phyloP scores from a whole-genome alignment of 2,113 vertebrate genomes.

The Scytalopus superciliaris region DNA sequence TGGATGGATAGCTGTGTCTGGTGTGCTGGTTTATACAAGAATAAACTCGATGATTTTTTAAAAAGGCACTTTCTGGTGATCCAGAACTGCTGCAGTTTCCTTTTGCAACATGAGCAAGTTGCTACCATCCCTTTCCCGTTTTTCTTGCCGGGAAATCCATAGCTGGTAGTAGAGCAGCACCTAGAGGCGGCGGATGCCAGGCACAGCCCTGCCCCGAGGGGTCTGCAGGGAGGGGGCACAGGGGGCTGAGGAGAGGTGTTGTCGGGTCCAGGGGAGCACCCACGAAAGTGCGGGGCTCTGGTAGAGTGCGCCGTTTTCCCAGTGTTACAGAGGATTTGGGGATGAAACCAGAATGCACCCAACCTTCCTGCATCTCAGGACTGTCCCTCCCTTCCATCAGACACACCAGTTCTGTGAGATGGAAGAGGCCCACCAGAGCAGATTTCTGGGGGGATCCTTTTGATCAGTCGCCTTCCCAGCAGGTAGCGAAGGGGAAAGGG shows the following conservation, averaged over 20 bases:
- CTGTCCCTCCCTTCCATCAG: rapidly evolving
- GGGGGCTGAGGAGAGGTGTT: not conserved
- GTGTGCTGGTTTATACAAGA: not conserved
- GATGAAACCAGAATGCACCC: not conserved
- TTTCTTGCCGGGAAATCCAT: not conserved
- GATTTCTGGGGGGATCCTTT: not conserved
- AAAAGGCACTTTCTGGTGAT: not conserved
- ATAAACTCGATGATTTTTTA: not conserved
- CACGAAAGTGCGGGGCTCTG: not conserved
- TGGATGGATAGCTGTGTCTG: not conserved
- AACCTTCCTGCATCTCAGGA: not conserved
- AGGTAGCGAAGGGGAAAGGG: not conserved
- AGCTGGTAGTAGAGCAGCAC: constrained; percentile 54
- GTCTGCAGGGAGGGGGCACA: not conserved
- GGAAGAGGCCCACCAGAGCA: not conserved
- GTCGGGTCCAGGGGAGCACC: rapidly evolving
- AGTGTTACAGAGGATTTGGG: not conserved
- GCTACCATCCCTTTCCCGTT: not conserved
- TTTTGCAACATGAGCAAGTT: not conserved
- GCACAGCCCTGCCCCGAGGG: not conserved
- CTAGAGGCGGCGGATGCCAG: constrained; percentile 27
- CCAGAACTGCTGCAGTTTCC: not conserved
- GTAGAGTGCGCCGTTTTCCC: not conserved
- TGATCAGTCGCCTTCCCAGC: not conserved
- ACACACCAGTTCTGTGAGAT: not conserved